Evolutionary conservation across 2,888 invertebrate genomes (phyloP).

Genomic region (Archips xylosteana): DNA sequence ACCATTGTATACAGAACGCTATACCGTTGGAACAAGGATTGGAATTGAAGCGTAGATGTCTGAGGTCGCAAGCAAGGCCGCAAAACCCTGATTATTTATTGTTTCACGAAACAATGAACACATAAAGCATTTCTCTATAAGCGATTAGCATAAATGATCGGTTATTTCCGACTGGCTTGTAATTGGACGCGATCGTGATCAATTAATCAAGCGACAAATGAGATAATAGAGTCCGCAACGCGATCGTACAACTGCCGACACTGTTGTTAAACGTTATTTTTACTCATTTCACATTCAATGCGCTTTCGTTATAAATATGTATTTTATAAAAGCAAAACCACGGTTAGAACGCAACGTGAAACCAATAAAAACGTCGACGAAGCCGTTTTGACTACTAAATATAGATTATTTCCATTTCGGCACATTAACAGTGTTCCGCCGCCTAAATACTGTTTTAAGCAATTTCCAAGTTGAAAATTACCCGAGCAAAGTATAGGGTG

Average conservation of each 20-base stretch:
- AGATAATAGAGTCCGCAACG: constrained; percentile 49
- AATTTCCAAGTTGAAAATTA: constrained; percentile 42
- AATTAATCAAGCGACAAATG: constrained; percentile 57
- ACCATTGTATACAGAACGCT: constrained; percentile 9
- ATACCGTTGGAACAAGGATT: constrained; percentile 14
- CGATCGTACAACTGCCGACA: neutral
- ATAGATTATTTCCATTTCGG: constrained; percentile 24
- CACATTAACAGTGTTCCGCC: constrained; percentile 13
- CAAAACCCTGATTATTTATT: constrained; percentile 63
- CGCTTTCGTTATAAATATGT: constrained; percentile 28
- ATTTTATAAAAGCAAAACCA: constrained; percentile 22
- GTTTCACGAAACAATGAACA: constrained; percentile 76
- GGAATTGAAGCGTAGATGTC: neutral
- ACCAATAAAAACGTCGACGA: constrained; percentile 24
- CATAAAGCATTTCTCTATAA: constrained; percentile 79
- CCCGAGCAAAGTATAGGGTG: constrained; percentile 56
- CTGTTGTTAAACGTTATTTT: constrained; percentile 17
- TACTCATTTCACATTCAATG: constrained; percentile 7
- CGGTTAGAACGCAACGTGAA: constrained; percentile 13
- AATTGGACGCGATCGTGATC: constrained; percentile 47
- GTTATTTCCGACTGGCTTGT: constrained; percentile 49
- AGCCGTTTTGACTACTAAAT: constrained; percentile 7
- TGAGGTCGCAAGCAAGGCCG: constrained; percentile 23
- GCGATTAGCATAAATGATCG: constrained; percentile 73
- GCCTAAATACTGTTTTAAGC: constrained; percentile 35